A percentile compares a stretch with the other conserved stretches of the same genome.
phyloP scores from a whole-genome alignment of 2,113 vertebrate species.

The Cisticola juncidis region DNA sequence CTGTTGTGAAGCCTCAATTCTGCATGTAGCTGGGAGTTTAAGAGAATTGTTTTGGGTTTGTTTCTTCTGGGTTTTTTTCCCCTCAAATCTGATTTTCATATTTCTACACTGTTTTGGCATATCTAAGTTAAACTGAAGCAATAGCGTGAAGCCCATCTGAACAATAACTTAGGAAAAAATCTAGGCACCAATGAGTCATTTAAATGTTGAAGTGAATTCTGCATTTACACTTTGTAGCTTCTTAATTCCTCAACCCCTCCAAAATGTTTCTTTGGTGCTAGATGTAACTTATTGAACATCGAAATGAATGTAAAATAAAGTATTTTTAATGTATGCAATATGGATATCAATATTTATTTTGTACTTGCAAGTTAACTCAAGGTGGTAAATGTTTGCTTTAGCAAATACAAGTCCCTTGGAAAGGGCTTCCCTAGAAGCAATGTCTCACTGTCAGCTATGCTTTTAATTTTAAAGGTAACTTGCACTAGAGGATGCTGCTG shows the following conservation, averaged over 20 bases:
- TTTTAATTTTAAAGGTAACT: conserved; percentile 52
- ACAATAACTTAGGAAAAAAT: conserved; percentile 8
- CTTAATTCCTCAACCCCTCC: conserved; percentile 50
- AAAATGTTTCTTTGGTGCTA: conserved; percentile 68
- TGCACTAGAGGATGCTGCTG: conserved; percentile 66
- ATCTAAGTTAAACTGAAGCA: conserved; percentile 42
- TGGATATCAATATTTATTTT: conserved; percentile 68
- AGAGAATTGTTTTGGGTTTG: neutral
- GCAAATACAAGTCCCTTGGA: conserved; percentile 49
- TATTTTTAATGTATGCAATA: conserved; percentile 69
- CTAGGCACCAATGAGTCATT: conserved; percentile 37
- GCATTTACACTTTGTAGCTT: conserved; percentile 36
- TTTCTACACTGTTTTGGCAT: conserved; percentile 28
- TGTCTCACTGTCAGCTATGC: conserved; percentile 45
- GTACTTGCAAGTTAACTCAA: conserved; percentile 50
- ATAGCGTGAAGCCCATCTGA: conserved; percentile 32
- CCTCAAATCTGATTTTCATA: conserved; percentile 19
- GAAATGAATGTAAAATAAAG: conserved; percentile 70
- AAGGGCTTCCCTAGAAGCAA: conserved; percentile 52
- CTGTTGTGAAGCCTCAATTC: neutral
- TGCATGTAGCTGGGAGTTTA: neutral
- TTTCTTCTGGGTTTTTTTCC: neutral
- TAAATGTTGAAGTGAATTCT: conserved; percentile 20
- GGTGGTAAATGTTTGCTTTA: conserved; percentile 52
- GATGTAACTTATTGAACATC: conserved; percentile 67